Base-by-base conservation (phyloP, 2,797 vertebrate species). In the Hybognathus amarus region DNA sequence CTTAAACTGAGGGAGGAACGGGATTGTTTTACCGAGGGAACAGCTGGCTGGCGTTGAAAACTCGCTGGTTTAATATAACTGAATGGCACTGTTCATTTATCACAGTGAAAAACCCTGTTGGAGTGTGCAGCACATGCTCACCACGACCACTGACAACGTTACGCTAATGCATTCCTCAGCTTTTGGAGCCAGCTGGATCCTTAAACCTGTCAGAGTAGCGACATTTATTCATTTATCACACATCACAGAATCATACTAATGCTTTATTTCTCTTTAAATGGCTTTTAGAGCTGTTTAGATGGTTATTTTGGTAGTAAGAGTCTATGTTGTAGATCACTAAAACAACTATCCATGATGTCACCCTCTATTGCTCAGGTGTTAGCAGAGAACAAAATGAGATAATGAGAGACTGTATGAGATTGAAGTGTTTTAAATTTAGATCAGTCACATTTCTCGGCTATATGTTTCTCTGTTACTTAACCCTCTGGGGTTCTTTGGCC, bases 91-190 rank as follows among this genome's bases (percentile, higher is more conserved):
- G 59, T 81, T 85, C 59, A 84, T 85, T 79, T 75, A 77, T 82
- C 79, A 71, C 73, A 77, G 70, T 47, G 18, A 59, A 47, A 77
- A 86, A 30, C n/a, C 63, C 77, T 50, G 27, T 59, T 80, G 74
- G 50, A 79, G 74, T 77, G 64, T 73, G 77, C 42, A 83, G 70
- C 52, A 20, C 52, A 79, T n/a, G 67, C 75, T 18, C 77, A 77
- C 71, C 40, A 33, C 36, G 38, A 67, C 70, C 83, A n/a, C 38
- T 36, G 66, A 36, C 12, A 33, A 76, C 8, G 30, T 50, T 56
- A 79, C 38, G 61, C 69, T 81, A 87, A 87, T 83, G 79, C 50
- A 54, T 87, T 83, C 80, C 82, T 47, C 47, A 27, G 70, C 42
- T 54, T 75, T 67, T 33, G 24, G 18, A 76, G 80, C 45, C 61